A percentile compares a stretch with the other conserved stretches of the same genome.
Evolutionary conservation across 2,888 invertebrate species (phyloP).

Genomic region (Phanerotoma sp.): DNA sequence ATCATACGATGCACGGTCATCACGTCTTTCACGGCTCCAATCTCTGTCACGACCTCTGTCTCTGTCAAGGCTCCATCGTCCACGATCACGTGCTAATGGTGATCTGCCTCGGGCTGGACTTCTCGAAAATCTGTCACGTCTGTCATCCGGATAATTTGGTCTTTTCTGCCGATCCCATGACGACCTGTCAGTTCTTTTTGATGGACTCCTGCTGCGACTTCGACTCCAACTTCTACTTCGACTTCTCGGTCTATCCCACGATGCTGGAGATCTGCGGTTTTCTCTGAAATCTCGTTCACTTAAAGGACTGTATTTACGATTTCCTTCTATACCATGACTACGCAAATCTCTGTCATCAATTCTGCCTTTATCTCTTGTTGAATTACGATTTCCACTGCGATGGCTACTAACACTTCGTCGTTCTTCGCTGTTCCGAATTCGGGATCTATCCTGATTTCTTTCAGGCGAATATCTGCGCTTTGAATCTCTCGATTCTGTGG

Average conservation of each 20-base stretch:
- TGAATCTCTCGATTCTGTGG: conserved; percentile 36
- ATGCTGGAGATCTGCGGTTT: conserved; percentile 38
- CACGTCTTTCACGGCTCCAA: conserved; percentile 35
- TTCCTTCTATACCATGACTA: conserved; percentile 23
- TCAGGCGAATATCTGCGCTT: conserved; percentile 41
- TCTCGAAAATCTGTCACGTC: conserved; percentile 44
- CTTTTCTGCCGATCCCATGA: conserved; percentile 26
- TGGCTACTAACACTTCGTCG: conserved; percentile 28
- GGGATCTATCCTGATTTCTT: conserved; percentile 39
- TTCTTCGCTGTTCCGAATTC: conserved; percentile 31
- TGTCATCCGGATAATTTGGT: conserved; percentile 37
- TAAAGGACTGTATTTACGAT: conserved; percentile 35
- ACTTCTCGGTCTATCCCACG: conserved; percentile 46
- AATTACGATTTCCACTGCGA: conserved; percentile 30
- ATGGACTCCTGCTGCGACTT: conserved; percentile 50
- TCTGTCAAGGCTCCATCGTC: conserved; percentile 37
- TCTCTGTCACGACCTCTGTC: conserved; percentile 37
- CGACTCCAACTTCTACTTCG: conserved; percentile 44
- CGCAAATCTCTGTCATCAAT: conserved; percentile 25
- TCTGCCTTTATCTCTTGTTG: conserved; percentile 27
- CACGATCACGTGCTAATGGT: conserved; percentile 38
- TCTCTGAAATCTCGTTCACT: conserved; percentile 33
- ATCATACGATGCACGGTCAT: conserved; percentile 45
- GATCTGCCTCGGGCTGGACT: conserved; percentile 43
- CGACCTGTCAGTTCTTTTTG: conserved; percentile 41